phyloP scores from a whole-genome alignment of 1,140 invertebrate species.

The Drosophila rhopaloa region DNA sequence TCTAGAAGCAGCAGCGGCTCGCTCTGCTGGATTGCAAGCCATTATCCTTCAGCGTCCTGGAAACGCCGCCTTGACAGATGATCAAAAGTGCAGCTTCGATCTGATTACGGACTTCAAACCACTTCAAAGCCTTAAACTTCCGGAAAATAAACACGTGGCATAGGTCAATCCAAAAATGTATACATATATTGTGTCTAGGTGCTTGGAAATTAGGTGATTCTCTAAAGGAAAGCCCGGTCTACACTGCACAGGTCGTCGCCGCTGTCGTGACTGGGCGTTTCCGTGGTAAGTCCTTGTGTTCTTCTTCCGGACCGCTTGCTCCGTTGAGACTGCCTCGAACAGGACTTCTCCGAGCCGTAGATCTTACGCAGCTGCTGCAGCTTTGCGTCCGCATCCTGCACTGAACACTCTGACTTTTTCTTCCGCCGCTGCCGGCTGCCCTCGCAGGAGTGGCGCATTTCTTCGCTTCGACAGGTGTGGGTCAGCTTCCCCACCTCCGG shows the following conservation, averaged over 20 bases:
- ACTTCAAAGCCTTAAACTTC: constrained; percentile 7
- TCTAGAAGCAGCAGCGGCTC: constrained; percentile 93
- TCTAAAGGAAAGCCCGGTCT: constrained; percentile 77
- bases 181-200: constrained; percentile 41
- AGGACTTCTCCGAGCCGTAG: constrained; percentile 64
- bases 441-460: constrained; percentile 62
- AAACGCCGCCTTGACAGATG: constrained; percentile 86
- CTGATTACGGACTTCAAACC: constrained; percentile 34
- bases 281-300: constrained; percentile 16
- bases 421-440: constrained; percentile 55
- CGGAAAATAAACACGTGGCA: constrained; percentile 3
- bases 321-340: constrained; percentile 66
- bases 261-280: constrained; percentile 66
- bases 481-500: constrained; percentile 77
- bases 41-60: constrained; percentile 91
- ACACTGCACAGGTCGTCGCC: constrained; percentile 80
- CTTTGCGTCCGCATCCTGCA: constrained; percentile 50
- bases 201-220: constrained; percentile 13
- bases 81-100: constrained; percentile 39
- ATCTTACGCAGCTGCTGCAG: constrained; percentile 74
- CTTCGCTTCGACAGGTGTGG: constrained; percentile 71
- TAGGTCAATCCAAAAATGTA: constrained; percentile 30
- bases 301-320: constrained; percentile 42
- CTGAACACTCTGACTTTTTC: constrained; percentile 53
- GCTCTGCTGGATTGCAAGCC: constrained; percentile 88